These are phyloP conservation scores for Poeciliopsis turrubarensis DNA, from an alignment of 2,113 vertebrate species.

Conservation along the genomic window DNA sequence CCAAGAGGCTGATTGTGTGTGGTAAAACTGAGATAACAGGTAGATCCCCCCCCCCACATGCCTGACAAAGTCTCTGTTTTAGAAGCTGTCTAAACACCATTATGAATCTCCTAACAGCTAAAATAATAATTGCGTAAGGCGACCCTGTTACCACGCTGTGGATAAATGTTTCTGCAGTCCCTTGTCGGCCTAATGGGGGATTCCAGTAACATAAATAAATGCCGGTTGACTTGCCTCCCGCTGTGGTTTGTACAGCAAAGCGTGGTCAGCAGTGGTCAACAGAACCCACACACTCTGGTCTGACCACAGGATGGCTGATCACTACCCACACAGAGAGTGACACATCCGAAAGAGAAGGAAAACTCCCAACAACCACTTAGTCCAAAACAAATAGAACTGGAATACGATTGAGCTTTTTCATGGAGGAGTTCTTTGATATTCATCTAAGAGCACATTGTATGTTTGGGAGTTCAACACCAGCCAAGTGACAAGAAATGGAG, in stretches of 20 bases:
- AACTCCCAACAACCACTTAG: constrained; percentile 16
- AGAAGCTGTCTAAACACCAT: constrained; percentile 38
- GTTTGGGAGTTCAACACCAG: neutral
- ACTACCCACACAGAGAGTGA: constrained; percentile 30
- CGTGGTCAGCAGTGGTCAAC: constrained; percentile 25
- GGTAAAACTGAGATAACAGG: constrained; percentile 31
- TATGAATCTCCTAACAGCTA: constrained; percentile 38
- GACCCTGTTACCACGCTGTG: constrained; percentile 44
- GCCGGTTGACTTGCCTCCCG: constrained; percentile 43
- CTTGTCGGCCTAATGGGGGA: constrained; percentile 50
- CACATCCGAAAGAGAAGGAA: constrained; percentile 13
- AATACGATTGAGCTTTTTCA: neutral
- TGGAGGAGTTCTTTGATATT: neutral
- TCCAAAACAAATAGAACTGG: constrained; percentile 11
- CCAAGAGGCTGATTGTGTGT: neutral
- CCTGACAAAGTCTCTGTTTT: constrained; percentile 31
- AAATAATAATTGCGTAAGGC: constrained; percentile 35
- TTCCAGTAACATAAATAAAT: constrained; percentile 57
- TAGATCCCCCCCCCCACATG: neutral
- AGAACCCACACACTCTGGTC: constrained; percentile 47
- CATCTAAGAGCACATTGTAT: neutral
- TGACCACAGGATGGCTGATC: constrained; percentile 20
- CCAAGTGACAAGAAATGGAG: neutral
- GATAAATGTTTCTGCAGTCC: constrained; percentile 55
- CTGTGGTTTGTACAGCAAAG: constrained; percentile 46